Evolutionary conservation across 2,113 vertebrate species (phyloP), one percentile per base, ranked within the genome.

Genomic region (Sebastes fasciatus): DNA sequence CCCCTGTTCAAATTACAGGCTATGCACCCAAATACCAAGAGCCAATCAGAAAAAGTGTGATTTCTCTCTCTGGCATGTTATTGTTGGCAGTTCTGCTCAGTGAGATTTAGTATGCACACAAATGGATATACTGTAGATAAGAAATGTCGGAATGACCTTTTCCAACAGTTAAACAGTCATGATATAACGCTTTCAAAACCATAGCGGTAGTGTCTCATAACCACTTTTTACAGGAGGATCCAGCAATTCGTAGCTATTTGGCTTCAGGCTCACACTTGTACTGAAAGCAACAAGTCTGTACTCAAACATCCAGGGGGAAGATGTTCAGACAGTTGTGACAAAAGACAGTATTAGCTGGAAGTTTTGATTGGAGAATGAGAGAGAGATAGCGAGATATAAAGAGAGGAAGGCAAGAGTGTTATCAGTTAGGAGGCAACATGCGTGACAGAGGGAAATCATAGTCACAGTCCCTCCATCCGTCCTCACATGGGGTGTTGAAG

Each of bases 381-480:
- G 26, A 67, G 54, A 70, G 81, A 89, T 77, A 52, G 43, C 17
- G 12, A 79, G 82, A 81, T 76, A 66, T n/a, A 48, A 74, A 5
- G 23, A 65, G 34, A 82, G 26, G 67, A 82, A 85, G 61, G 34
- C 14, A 43, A 34, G 57, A 62, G 68, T 75, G 58, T 89, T 89
- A 90, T 93, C 89, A 72, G 79, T 4, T 55, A 16, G 7, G 62
- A 91, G 60, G 74, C 40, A 82, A 85, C 78, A 87, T 92, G 87
- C 90, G 74, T 91, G 85, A 92, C 74, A 88, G 91, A 57, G 77
- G 68, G 74, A 86, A 86, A 76, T 87, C 74, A 79, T 74, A 51
- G 89, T 88, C 86, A 89, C 82, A 82, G 84, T 86, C 52, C 73
- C 67, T 86, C 45, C 88, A 86, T 86, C 73, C 51, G 12, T 83